A percentile compares a stretch with the other conserved stretches of the same genome.
These are phyloP conservation scores for Hemicordylus capensis DNA, from an alignment of 2,113 vertebrate genomes.

Conservation along the genomic window DNA sequence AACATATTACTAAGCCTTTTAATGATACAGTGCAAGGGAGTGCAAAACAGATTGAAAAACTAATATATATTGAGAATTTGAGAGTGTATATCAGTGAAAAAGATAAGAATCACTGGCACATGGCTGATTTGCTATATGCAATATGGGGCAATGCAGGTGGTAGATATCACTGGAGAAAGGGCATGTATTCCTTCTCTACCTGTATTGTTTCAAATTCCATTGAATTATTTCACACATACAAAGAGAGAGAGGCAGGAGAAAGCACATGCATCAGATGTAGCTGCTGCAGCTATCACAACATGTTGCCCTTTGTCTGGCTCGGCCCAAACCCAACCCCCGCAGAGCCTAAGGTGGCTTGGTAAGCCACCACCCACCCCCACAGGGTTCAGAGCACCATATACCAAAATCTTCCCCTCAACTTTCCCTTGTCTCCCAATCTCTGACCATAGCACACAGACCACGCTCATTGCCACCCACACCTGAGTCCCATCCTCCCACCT, in stretches of 20 bases:
- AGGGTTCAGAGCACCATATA: too few relatives aligned
- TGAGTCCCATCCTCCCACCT: too few relatives aligned
- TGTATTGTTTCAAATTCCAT: background rate
- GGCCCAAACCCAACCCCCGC: too few relatives aligned
- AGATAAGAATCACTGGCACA: background rate
- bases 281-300: background rate
- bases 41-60: background rate
- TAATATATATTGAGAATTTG: conserved; percentile 21
- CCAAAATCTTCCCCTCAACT: too few relatives aligned
- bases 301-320: too few relatives aligned
- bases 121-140: background rate
- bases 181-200: background rate
- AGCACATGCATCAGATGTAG: too few relatives aligned
- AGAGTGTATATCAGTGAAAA: conserved; percentile 18
- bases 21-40: conserved; percentile 7
- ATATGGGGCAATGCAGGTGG: background rate
- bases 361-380: too few relatives aligned
- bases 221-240: background rate
- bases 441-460: too few relatives aligned
- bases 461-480: too few relatives aligned
- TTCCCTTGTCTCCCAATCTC: too few relatives aligned
- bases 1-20: background rate
- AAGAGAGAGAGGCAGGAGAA: too few relatives aligned
- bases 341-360: too few relatives aligned
- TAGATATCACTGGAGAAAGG: background rate